Percentiles rank a stretch among this genome's conserved stretches.
These are phyloP conservation scores for Eulithis prunata DNA, from an alignment of 2,888 invertebrate genomes.

Conservation along the genomic window DNA sequence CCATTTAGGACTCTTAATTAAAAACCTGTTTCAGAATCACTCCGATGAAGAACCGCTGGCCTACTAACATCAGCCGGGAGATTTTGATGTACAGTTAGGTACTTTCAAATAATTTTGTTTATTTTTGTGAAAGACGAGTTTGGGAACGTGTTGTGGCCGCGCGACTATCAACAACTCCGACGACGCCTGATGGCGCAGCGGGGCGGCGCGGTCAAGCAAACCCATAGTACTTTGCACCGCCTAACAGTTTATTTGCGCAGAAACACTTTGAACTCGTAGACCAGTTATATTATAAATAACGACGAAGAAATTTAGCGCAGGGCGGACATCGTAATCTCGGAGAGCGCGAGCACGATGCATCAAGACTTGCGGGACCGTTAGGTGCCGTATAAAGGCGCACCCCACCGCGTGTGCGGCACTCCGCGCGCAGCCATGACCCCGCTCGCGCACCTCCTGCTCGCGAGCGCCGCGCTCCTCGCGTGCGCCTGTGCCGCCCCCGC, in stretches of 20 bases:
- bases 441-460: constrained; percentile 63
- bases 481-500: constrained; percentile 40
- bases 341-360: constrained; percentile 60
- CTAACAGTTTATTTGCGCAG: constrained; percentile 45
- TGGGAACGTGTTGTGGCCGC: constrained; percentile 5
- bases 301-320: constrained; percentile 69
- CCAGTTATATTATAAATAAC: constrained; percentile 71
- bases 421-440: constrained; percentile 65
- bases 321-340: constrained; percentile 43
- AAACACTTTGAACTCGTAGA: constrained; percentile 44
- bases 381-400: constrained; percentile 67
- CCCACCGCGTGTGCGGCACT: constrained; percentile 44
- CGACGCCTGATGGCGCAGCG: not conserved
- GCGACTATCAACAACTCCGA: constrained; percentile 10
- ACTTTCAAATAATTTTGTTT: constrained; percentile 21
- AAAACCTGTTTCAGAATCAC: constrained; percentile 26
- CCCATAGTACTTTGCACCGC: constrained; percentile 9
- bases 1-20: constrained; percentile 23
- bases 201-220: constrained; percentile 11
- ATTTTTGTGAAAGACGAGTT: constrained; percentile 17
- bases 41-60: constrained; percentile 21
- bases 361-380: constrained; percentile 68
- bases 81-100: constrained; percentile 22
- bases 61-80: constrained; percentile 20
- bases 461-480: constrained; percentile 61